Evolutionary conservation across 2,797 vertebrate genomes (phyloP).

Genomic region (Clarias laeviceps): DNA sequence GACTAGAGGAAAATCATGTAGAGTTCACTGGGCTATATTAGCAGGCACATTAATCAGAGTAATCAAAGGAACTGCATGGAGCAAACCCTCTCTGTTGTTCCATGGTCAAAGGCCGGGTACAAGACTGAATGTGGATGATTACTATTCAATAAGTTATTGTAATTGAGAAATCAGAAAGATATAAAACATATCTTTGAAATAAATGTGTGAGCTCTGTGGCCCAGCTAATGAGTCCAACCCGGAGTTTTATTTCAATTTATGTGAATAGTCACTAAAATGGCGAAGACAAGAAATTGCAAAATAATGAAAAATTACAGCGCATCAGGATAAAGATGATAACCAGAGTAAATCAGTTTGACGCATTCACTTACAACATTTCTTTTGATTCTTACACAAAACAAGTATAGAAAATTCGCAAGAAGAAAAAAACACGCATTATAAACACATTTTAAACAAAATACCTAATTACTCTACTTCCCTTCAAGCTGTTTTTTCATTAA

Average conservation of each 20-base stretch:
- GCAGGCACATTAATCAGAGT: conserved; percentile 13
- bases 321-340: conserved; percentile 1
- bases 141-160: conserved; percentile 28
- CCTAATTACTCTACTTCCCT: conserved; percentile 1
- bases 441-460: too few species aligned
- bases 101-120: conserved; percentile 14
- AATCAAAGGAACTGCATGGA: conserved; percentile 1
- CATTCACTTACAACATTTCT: not conserved
- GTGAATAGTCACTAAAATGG: not conserved
- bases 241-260: not conserved
- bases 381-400: not conserved
- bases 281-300: not conserved
- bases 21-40: not conserved
- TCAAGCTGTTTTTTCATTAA: not conserved
- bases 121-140: conserved; percentile 9
- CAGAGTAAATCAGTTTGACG: conserved; percentile 3
- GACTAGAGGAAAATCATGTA: not conserved
- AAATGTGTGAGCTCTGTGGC: not conserved
- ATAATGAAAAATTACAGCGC: not conserved
- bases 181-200: not conserved
- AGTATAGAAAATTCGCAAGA: not conserved
- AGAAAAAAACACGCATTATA: not conserved
- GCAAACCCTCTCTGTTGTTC: not conserved
- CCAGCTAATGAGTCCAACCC: conserved; percentile 1
- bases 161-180: not conserved